Percentiles rank a stretch among this genome's conserved stretches.
phyloP scores from a whole-genome alignment of 2,888 invertebrate species.

The Eugnorisma glareosa region DNA sequence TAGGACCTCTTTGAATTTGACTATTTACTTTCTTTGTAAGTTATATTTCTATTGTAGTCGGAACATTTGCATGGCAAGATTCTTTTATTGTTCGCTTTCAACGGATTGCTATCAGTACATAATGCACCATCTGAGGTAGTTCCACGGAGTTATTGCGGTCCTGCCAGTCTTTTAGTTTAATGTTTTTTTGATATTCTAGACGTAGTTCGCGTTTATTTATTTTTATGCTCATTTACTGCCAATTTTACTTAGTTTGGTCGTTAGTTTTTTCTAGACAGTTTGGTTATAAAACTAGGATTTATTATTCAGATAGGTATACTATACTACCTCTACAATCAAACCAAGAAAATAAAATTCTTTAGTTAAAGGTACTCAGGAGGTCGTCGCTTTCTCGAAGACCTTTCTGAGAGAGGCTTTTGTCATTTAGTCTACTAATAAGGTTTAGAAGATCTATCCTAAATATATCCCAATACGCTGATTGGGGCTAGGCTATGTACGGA shows the following conservation, averaged over 20 bases:
- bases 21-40: conserved; percentile 45
- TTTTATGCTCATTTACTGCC: conserved; percentile 17
- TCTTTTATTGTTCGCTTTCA: conserved; percentile 59
- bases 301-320: neutral
- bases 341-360: conserved; percentile 12
- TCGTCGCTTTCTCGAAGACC: neutral
- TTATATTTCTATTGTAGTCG: conserved; percentile 54
- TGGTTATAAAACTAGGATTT: conserved; percentile 2
- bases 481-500: neutral
- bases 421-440: conserved; percentile 26
- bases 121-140: conserved; percentile 53
- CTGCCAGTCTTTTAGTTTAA: conserved; percentile 41
- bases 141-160: conserved; percentile 34
- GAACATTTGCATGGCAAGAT: conserved; percentile 50
- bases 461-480: neutral
- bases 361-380: conserved; percentile 4
- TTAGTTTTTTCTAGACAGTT: neutral
- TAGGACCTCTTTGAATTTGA: conserved; percentile 44
- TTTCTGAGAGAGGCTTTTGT: conserved; percentile 23
- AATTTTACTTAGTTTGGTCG: neutral
- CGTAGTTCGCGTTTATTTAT: conserved; percentile 23
- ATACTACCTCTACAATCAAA: conserved; percentile 2
- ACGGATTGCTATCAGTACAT: conserved; percentile 50
- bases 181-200: conserved; percentile 46
- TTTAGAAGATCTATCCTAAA: conserved; percentile 13